Conservation (phyloP, 2,797 vertebrate genomes). For the Ptychadena robeensis region DNA sequence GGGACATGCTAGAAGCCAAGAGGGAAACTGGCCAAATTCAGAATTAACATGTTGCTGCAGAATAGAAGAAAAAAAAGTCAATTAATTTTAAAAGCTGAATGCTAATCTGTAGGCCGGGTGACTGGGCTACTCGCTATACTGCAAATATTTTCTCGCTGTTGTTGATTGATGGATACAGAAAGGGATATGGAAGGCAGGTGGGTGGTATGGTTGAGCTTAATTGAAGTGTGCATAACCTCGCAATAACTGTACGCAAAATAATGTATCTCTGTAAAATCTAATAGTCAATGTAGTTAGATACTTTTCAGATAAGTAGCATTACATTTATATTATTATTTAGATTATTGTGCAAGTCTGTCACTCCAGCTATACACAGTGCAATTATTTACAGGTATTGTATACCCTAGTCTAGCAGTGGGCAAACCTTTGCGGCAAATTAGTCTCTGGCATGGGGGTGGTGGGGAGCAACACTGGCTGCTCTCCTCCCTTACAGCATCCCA, state of each 20-base stretch:
- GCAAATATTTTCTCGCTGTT: constrained; percentile 22
- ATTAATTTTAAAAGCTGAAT: constrained; percentile 78
- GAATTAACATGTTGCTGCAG: constrained; percentile 73
- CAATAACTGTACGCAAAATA: not conserved
- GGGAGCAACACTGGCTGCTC: too few relatives aligned
- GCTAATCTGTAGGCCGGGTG: constrained; percentile 66
- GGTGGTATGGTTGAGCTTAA: not conserved
- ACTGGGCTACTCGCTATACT: constrained; percentile 34
- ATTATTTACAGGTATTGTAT: not conserved
- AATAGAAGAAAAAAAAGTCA: constrained; percentile 70
- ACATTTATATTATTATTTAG: not conserved
- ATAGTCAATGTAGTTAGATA: not conserved
- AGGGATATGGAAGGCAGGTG: not conserved
- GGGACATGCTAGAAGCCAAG: constrained; percentile 69
- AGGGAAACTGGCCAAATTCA: constrained; percentile 69
- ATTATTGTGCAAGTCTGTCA: not conserved
- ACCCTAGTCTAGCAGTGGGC: too few relatives aligned
- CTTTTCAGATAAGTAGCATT: not conserved
- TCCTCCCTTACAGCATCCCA: too few relatives aligned
- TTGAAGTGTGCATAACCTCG: too few relatives aligned
- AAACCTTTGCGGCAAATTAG: too few relatives aligned
- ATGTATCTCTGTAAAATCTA: not conserved
- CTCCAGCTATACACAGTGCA: not conserved
- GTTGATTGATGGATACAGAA: constrained; percentile 10
- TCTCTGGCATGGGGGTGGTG: too few relatives aligned